phyloP scores from a whole-genome alignment of 1,140 invertebrate genomes.

The Solenopsis fugax region DNA sequence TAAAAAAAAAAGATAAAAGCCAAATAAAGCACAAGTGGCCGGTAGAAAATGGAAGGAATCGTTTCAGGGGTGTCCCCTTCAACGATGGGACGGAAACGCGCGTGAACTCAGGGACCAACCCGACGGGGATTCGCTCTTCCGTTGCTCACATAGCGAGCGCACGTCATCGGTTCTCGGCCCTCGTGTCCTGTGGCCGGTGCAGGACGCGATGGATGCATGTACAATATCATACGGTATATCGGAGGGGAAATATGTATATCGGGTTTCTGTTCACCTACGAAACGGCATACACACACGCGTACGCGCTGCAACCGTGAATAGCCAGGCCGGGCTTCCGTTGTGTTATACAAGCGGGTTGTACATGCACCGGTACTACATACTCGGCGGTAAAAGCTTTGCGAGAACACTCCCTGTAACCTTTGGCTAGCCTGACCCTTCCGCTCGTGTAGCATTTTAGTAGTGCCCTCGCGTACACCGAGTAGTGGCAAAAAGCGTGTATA shows the following conservation, averaged over 20 bases:
- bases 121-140: background rate
- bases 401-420: slow-evolving; percentile 56
- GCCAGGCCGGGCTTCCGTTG: background rate
- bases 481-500: slow-evolving; percentile 46
- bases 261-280: slow-evolving; percentile 46
- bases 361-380: slow-evolving; percentile 25
- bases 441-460: slow-evolving; percentile 52
- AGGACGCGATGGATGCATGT: background rate
- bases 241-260: slow-evolving; percentile 22
- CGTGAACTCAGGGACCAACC: background rate
- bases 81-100: background rate
- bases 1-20: background rate
- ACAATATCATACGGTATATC: slow-evolving; percentile 25
- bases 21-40: background rate
- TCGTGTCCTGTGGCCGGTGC: background rate
- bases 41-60: background rate
- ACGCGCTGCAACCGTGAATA: slow-evolving; percentile 1
- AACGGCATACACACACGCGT: slow-evolving; percentile 34
- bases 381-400: slow-evolving; percentile 47
- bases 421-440: slow-evolving; percentile 48
- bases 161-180: slow-evolving; percentile 6
- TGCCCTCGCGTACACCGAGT: slow-evolving; percentile 30
- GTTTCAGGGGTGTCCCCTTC: background rate
- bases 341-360: slow-evolving; percentile 34
- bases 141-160: background rate